Evolutionary conservation across 2,113 vertebrate genomes (phyloP), one percentile per base, ranked within the genome.

Genomic region (Eidolon helvum): DNA sequence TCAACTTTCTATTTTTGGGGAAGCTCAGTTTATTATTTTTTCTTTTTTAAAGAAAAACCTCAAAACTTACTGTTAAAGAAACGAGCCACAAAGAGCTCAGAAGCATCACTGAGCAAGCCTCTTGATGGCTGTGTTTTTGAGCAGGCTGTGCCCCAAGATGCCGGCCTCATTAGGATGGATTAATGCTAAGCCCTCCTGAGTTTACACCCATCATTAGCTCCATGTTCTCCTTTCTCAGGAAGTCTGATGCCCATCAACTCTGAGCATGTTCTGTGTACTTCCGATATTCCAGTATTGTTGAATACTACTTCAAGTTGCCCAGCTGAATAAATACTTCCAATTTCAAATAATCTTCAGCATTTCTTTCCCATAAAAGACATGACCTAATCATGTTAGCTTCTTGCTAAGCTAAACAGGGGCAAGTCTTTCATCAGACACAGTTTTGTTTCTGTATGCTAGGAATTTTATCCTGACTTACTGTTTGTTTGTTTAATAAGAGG

Each of bases 401-500:
- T 80, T 90, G 45, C 63, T 80, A 77, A 75, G 65, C 38, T 57
- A 55, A 96, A 87, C 33, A 71, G 0, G 5, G 50, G 26, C 59
- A 40, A n/a, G 10, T 77, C 72, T 96, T 88, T 94, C 26, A 9
- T 77, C 61, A 82, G 95, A 82, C 48, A 55, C 5, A 61, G 61
- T 48, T 83, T 93, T 91, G 77, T 96, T 85, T 95, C 75, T 92
- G 18, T 78, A 10, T 78, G 63, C 59, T 90, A 78, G 66, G 63
- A 77, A 88, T 91, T 91, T 88, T 86, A 86, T 84, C 48, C 59
- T 72, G 82, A 87, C 75, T 71, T 92, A 50, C 35, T 92, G 77
- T 61, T 94, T 85, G 30, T 78, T 59, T 93, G 68, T 91, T 94
- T 97, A 61, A 53, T 82, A 85, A 72, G 61, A 92, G 50, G 79